phyloP scores from a whole-genome alignment of 2,888 invertebrate genomes.

The Ceriagrion tenellum region DNA sequence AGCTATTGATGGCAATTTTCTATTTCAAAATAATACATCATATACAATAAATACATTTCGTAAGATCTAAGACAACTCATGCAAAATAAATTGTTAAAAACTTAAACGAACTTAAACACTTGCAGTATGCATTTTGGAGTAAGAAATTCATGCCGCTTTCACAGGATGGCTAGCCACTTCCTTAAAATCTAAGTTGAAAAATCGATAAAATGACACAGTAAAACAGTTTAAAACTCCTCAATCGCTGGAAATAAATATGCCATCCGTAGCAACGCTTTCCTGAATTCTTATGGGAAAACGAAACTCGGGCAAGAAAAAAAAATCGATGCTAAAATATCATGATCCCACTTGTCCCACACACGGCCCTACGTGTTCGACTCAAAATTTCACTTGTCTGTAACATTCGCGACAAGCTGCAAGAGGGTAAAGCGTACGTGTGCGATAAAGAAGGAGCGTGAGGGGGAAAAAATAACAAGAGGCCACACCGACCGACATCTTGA shows the following conservation, averaged over 20 bases:
- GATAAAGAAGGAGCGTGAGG: constrained; percentile 1
- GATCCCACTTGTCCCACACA: constrained; percentile 6
- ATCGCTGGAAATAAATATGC: not conserved
- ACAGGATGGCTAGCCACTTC: too few relatives aligned
- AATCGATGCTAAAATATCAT: not conserved
- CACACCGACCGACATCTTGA: constrained; percentile 32
- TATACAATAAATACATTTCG: too few relatives aligned
- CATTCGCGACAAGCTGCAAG: not conserved
- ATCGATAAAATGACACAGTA: too few relatives aligned
- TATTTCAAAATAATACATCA: too few relatives aligned
- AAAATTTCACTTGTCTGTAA: constrained; percentile 21
- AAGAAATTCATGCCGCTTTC: too few relatives aligned
- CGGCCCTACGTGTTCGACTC: constrained; percentile 23
- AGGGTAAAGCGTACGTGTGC: not conserved
- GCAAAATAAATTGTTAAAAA: too few relatives aligned
- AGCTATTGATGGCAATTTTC: too few relatives aligned
- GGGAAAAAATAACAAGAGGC: constrained; percentile 29
- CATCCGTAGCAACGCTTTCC: not conserved
- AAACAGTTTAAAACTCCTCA: not conserved
- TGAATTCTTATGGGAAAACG: not conserved
- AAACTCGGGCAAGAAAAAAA: not conserved
- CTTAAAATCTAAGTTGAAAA: too few relatives aligned
- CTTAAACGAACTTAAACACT: too few relatives aligned
- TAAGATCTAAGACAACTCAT: too few relatives aligned
- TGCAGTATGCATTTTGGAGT: too few relatives aligned